phyloP scores from a whole-genome alignment of 2,888 invertebrate genomes.

The Onthophagus sagittarius region DNA sequence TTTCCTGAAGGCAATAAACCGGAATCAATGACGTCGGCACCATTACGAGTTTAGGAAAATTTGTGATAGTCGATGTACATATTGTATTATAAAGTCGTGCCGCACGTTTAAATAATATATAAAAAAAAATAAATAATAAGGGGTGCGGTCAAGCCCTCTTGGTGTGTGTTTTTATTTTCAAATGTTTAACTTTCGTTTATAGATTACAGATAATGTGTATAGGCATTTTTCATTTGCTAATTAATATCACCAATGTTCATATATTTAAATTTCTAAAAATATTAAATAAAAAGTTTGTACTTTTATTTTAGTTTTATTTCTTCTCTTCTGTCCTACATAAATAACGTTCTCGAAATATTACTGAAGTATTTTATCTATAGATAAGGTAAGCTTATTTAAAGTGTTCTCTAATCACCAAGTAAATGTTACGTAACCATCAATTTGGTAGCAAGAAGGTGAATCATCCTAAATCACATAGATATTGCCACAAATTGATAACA shows the following conservation, averaged over 20 bases:
- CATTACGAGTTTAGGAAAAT: neutral
- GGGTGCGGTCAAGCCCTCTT: neutral
- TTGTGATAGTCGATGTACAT: neutral
- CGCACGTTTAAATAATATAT: neutral
- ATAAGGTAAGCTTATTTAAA: slow-evolving; percentile 11
- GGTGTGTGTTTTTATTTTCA: neutral
- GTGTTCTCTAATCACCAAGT: neutral
- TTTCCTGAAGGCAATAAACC: neutral
- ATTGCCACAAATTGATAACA: too few species aligned
- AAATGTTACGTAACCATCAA: too few species aligned
- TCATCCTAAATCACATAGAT: too few species aligned
- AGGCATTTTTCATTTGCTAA: slow-evolving; percentile 4
- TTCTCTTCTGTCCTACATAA: neutral
- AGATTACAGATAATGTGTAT: neutral
- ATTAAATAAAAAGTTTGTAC: slow-evolving; percentile 14
- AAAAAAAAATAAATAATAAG: too few species aligned
- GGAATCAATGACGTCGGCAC: neutral
- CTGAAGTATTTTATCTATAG: neutral
- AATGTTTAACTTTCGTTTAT: neutral
- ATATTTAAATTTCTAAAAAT: slow-evolving; percentile 12
- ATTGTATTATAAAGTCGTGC: neutral
- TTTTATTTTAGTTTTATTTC: slow-evolving; percentile 13
- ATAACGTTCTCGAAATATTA: neutral
- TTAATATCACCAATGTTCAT: slow-evolving; percentile 5
- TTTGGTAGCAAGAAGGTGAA: too few species aligned